phyloP scores from a whole-genome alignment of 2,113 vertebrate genomes.

The Thunnus maccoyii region DNA sequence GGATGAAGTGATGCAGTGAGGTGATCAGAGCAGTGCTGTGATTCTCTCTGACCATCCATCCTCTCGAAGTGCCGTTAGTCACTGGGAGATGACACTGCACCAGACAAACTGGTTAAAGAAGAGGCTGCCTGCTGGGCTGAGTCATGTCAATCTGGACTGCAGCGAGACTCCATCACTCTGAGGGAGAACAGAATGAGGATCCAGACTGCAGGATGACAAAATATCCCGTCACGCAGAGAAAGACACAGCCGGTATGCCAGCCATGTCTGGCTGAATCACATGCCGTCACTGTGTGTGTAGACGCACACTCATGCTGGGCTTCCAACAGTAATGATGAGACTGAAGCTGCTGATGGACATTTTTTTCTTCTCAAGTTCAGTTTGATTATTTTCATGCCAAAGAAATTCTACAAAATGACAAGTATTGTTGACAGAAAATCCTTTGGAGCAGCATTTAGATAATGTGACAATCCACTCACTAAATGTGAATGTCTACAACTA shows the following conservation, averaged over 20 bases:
- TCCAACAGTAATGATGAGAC: conserved; percentile 22
- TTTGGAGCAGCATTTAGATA: too few relatives aligned
- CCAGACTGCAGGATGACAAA: conserved; percentile 63
- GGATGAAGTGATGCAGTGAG: neutral
- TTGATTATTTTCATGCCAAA: neutral
- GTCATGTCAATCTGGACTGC: conserved; percentile 64
- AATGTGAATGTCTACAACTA: too few relatives aligned
- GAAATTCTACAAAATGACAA: conserved; percentile 1
- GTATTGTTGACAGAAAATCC: neutral
- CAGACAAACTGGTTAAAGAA: conserved; percentile 47
- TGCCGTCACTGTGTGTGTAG: neutral
- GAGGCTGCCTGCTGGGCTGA: conserved; percentile 54
- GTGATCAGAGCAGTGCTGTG: neutral
- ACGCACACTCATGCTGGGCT: conserved; percentile 13
- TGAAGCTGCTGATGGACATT: neutral
- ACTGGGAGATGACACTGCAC: conserved; percentile 37
- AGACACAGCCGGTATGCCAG: conserved; percentile 45
- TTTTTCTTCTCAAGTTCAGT: conserved; percentile 7
- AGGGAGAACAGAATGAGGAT: conserved; percentile 41
- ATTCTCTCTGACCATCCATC: conserved; percentile 21
- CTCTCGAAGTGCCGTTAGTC: conserved; percentile 34
- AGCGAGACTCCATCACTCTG: conserved; percentile 36
- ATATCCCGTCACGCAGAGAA: conserved; percentile 44
- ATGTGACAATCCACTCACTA: too few relatives aligned
- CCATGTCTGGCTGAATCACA: conserved; percentile 67